Conservation (phyloP, 2,113 vertebrate genomes). For the Neogale vison region DNA sequence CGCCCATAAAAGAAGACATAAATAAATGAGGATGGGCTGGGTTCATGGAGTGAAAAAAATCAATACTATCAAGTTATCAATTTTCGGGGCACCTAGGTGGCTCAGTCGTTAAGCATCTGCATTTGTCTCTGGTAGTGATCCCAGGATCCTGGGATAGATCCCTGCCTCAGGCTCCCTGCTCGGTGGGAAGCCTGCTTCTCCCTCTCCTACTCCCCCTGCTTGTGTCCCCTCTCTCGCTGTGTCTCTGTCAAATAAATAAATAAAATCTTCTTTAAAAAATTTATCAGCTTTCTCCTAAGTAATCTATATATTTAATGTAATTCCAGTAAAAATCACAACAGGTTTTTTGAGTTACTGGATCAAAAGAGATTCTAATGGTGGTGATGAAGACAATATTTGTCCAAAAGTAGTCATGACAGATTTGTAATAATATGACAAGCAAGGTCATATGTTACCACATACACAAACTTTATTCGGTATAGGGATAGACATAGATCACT, state of each 20-base stretch:
- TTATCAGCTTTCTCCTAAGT: background rate
- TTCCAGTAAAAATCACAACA: background rate
- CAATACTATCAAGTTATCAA: background rate
- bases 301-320: background rate
- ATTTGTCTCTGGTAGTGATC: too few relatives aligned
- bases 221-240: too few relatives aligned
- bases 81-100: background rate
- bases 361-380: conserved; percentile 3
- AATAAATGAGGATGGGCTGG: background rate
- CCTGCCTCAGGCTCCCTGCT: too few relatives aligned
- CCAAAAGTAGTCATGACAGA: background rate
- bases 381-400: background rate
- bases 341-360: background rate
- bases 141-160: too few relatives aligned
- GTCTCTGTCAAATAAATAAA: too few relatives aligned
- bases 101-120: too few relatives aligned
- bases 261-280: too few relatives aligned
- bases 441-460: background rate
- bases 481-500: background rate
- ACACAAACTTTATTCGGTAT: background rate
- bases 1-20: background rate
- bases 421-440: background rate
- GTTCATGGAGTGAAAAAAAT: conserved; percentile 8
- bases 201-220: too few relatives aligned
- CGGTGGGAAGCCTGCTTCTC: too few relatives aligned